Evolutionary conservation across 2,888 invertebrate species (phyloP), one percentile per base, ranked within the genome.

Genomic region (Heliconius erato): DNA sequence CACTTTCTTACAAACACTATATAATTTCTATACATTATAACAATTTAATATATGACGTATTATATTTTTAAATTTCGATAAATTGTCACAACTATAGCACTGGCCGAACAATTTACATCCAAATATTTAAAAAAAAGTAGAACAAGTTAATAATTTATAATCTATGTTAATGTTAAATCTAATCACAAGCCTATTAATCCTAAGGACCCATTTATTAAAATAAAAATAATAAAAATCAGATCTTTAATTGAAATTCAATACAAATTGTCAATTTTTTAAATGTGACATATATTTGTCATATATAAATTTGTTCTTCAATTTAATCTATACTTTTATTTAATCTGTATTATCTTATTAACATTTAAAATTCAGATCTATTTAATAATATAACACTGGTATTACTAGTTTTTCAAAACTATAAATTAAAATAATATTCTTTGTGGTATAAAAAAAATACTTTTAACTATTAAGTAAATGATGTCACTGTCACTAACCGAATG

Each of bases 111-210:
- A n/a, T 35, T 40, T 63, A 63, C 76, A 63, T 35, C 40, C 76
- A 76, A 76, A 63, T 28, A 26, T 35, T 32, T n/a, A 14, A 74
- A 74, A 76, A 59, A 59, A 49, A 49, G 7, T 74, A 54, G 69
- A 71, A 59, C 32, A 76, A 76, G 54, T 63, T 63, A 76, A 35
- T 26, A 44, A 72, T 71, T 71, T 40, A 14, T 69, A n/a, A 72
- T 72, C 72, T 49, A 72, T 28, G 14, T 72, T 72, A 44, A 16
- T 49, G 4, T 74, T 76, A 76, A 63, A 76, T 35, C 63, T 76
- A 76, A 76, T 78, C 78, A 78, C 78, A 78, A 78, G 78, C 78
- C 78, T 78, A 76, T 59, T 63, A 67, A 78, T 44, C 44, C 78
- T 67, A 67, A 67, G 67, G 67, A 67, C 28, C 40, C 44, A 67